These are phyloP conservation scores for Dascyllus trimaculatus DNA, from an alignment of 2,113 vertebrate species.

Conservation along the genomic window DNA sequence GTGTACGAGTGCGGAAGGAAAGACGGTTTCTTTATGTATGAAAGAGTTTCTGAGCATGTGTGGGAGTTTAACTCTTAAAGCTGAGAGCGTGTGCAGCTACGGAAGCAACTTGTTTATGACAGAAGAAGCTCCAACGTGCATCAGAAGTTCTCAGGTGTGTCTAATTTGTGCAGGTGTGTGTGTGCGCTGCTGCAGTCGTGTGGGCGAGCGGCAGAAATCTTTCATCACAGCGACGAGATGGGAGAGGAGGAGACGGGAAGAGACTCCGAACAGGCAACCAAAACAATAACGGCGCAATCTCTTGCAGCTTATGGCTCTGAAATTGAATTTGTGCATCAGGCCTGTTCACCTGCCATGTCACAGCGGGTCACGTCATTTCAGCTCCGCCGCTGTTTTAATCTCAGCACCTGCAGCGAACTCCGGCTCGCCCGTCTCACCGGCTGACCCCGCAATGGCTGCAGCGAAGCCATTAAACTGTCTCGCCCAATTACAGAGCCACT, in stretches of 20 bases:
- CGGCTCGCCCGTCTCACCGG: conserved; percentile 16
- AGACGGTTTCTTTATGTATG: neutral
- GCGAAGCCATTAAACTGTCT: conserved; percentile 69
- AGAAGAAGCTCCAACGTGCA: no score
- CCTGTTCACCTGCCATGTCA: conserved; percentile 52
- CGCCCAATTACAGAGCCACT: conserved; percentile 67
- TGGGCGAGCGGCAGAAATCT: conserved; percentile 13
- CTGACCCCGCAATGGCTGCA: conserved; percentile 58
- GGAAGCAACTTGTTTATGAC: no score
- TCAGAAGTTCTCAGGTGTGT: no score
- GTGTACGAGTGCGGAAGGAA: neutral
- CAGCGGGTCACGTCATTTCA: conserved; percentile 49
- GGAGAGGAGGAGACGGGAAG: conserved; percentile 16
- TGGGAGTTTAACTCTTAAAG: neutral
- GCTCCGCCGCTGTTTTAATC: conserved; percentile 55
- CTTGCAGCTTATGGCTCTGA: conserved; percentile 43
- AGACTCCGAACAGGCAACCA: conserved; percentile 41
- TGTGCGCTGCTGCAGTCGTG: neutral
- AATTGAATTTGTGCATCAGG: conserved; percentile 65
- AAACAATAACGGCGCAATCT: conserved; percentile 59
- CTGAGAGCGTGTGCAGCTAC: conserved; percentile 8
- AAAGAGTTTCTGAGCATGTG: neutral
- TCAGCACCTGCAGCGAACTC: conserved; percentile 29
- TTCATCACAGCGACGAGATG: conserved; percentile 29
- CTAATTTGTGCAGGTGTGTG: no score